Conservation (phyloP, 2,113 vertebrate genomes). For the Dipodomys spectabilis region DNA sequence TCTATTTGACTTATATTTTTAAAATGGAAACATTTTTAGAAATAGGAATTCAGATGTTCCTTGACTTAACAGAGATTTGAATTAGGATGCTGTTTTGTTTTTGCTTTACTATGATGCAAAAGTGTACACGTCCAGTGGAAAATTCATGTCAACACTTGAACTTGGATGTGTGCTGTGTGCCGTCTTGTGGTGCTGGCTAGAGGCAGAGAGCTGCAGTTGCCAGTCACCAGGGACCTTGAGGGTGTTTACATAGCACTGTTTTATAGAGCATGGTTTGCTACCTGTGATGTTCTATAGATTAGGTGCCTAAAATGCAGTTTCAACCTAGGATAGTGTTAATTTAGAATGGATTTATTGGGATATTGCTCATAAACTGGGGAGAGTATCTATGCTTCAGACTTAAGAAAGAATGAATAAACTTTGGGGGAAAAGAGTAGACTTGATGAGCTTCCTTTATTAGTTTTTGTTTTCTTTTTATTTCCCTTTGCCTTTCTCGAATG, state of each 20-base stretch:
- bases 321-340: too few species aligned
- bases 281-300: too few species aligned
- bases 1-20: constrained; percentile 37
- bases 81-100: not conserved
- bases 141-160: not conserved
- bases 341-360: too few species aligned
- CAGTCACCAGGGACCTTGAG: too few species aligned
- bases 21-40: not conserved
- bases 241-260: too few species aligned
- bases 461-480: not conserved
- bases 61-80: not conserved
- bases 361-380: not conserved
- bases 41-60: not conserved
- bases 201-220: not conserved
- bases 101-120: not conserved
- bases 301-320: too few species aligned
- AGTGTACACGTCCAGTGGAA: not conserved
- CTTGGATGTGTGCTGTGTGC: not conserved
- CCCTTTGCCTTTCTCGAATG: not conserved
- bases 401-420: not conserved
- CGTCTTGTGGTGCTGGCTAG: not conserved
- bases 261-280: too few species aligned
- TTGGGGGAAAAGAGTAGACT: not conserved
- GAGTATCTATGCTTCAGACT: not conserved
- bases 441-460: not conserved